Percentiles rank a stretch among this genome's conserved stretches.
Conservation (phyloP, 2,113 vertebrate genomes). For the Hoplias malabaricus region DNA sequence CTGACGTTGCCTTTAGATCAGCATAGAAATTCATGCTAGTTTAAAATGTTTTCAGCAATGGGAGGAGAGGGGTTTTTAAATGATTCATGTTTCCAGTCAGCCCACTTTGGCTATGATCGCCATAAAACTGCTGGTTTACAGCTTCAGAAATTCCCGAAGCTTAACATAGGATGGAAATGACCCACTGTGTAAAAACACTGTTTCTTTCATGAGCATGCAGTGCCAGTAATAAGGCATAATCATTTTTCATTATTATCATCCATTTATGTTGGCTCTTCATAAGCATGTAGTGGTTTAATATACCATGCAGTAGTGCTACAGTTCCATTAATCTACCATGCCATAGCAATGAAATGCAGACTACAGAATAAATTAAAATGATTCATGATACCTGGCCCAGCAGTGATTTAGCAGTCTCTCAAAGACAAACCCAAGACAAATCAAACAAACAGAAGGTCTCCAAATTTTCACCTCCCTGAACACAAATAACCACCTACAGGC, state of each 20-base stretch:
- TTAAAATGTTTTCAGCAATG: background rate
- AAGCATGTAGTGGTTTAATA: background rate
- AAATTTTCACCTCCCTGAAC: slow-evolving; percentile 18
- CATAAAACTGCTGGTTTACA: background rate
- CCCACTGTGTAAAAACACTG: background rate
- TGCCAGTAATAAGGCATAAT: background rate
- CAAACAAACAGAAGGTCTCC: background rate
- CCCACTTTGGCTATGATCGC: background rate
- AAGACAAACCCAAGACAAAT: slow-evolving; percentile 12
- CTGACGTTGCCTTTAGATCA: too few species aligned
- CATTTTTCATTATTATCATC: too few species aligned
- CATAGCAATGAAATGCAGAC: background rate
- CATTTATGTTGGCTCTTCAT: background rate
- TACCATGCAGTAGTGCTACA: slow-evolving; percentile 3
- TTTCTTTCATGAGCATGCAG: background rate
- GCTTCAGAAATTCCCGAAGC: background rate
- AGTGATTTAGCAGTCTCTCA: slow-evolving; percentile 28
- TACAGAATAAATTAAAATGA: slow-evolving; percentile 35
- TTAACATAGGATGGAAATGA: background rate
- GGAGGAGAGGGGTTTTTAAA: background rate
- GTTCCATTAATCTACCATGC: slow-evolving; percentile 25
- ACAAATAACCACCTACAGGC: slow-evolving; percentile 27
- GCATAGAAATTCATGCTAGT: too few species aligned
- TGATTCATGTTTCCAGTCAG: background rate
- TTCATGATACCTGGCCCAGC: slow-evolving; percentile 3